Percentiles rank a stretch among this genome's conserved stretches.
phyloP scores from a whole-genome alignment of 53 echinoderm and acorn worm species.

The Stichopus horrens region DNA sequence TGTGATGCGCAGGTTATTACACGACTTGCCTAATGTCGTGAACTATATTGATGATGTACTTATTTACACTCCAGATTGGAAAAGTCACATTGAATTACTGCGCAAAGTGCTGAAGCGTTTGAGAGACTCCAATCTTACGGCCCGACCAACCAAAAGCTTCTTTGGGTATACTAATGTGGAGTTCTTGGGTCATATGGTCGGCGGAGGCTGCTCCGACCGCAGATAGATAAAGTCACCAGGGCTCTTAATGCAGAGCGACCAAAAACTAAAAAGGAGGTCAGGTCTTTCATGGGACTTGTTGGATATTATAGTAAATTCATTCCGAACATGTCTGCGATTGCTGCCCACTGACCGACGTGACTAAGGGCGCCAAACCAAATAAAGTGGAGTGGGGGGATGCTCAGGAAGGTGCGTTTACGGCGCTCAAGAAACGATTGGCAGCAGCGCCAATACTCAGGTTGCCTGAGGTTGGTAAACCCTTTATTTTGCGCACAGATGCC shows the following conservation, averaged over 20 bases:
- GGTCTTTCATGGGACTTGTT: constrained; percentile 47
- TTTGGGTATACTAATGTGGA: constrained; percentile 53
- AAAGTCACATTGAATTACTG: constrained; percentile 40
- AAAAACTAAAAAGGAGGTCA: constrained; percentile 52
- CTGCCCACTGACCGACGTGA: constrained; percentile 61
- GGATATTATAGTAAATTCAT: constrained; percentile 54
- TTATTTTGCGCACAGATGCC: constrained; percentile 9
- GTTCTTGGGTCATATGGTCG: constrained; percentile 61
- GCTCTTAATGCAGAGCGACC: constrained; percentile 39
- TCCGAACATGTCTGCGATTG: constrained; percentile 55
- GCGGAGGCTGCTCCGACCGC: constrained; percentile 47
- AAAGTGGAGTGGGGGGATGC: constrained; percentile 24
- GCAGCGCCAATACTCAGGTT: background rate
- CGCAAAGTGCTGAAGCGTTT: constrained; percentile 38
- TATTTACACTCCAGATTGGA: constrained; percentile 55
- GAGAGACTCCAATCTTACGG: constrained; percentile 50
- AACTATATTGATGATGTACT: constrained; percentile 67
- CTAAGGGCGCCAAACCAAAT: constrained; percentile 32
- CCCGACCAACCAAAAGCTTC: constrained; percentile 59
- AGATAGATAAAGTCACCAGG: constrained; percentile 34
- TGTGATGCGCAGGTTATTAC: constrained; percentile 57
- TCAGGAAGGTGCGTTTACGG: constrained; percentile 16
- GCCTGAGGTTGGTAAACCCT: constrained; percentile 6
- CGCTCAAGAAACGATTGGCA: background rate
- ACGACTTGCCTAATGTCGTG: constrained; percentile 44